Evolutionary conservation across 2,888 invertebrate species (phyloP), one percentile per base, ranked within the genome.

Genomic region (Callinectes sapidus): DNA sequence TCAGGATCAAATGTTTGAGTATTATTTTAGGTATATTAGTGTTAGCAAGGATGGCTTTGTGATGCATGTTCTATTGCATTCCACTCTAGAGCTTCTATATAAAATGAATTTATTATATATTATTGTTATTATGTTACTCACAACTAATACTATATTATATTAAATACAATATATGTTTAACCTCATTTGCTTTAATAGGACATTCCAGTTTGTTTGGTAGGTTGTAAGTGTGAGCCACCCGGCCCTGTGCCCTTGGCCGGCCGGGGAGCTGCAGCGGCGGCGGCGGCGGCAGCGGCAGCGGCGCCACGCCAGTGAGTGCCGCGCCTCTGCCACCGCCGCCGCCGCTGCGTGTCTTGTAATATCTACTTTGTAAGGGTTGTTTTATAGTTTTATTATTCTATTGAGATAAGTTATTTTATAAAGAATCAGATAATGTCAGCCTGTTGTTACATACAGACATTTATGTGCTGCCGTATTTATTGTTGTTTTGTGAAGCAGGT

Each of bases 171-270:
- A 88, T 89, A 90, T 93, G 87, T 91, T 71, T 93, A 93, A 93
- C 92, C 92, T 93, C 92, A 91, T 91, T 93, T 93, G 92, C 92
- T 93, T 93, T 93, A 93, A 93, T 93, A 93, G 92, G 92, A 93
- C 92, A 93, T 93, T 93, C 92, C 92, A 93, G 87, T 90, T 92
- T 86, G 66, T 92, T 90, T 93, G 87, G 81, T 93, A 93, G 92
- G 91, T 91, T 91, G 92, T 93, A 93, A 86, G 92, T 90, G 32
- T 61, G 86, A 61, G 48, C 48, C 48, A 10, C 48, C 48, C 23
- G 61, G 61, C 23, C 61, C n/a, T n/a, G n/a, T 61, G 61, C 23
- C 23, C 61, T 23, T 18, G 61, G 18, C 61, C 61, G 23, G 61
- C 23, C 61, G 23, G 18, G 18, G 61, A 8, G 61, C 61, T 5